These are phyloP conservation scores for Notocelia uddmanniana DNA, from an alignment of 2,888 invertebrate species.

Conservation along the genomic window DNA sequence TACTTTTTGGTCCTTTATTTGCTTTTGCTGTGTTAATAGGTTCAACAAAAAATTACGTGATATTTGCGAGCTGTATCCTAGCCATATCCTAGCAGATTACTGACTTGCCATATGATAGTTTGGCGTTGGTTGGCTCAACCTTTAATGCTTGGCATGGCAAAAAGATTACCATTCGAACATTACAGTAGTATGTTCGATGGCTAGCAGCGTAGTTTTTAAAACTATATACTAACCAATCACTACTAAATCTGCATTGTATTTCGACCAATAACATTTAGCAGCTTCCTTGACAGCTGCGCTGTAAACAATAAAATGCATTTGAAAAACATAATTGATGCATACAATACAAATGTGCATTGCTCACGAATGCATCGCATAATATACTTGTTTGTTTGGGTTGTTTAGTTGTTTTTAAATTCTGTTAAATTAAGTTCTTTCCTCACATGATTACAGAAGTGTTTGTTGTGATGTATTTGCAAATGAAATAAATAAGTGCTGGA, in stretches of 20 bases:
- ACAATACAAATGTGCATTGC: slow-evolving; percentile 41
- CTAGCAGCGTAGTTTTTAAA: neutral
- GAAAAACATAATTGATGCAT: slow-evolving; percentile 42
- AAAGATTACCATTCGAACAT: slow-evolving; percentile 18
- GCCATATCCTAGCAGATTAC: neutral
- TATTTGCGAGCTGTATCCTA: neutral
- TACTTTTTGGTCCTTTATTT: neutral
- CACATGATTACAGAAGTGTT: slow-evolving; percentile 21
- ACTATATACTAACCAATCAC: slow-evolving; percentile 15
- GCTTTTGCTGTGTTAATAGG: neutral
- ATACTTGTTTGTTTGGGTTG: slow-evolving; percentile 44
- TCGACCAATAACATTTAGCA: neutral
- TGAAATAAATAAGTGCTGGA: slow-evolving; percentile 32
- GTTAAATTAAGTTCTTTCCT: slow-evolving; percentile 29
- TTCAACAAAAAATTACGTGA: neutral
- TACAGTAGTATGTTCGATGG: neutral
- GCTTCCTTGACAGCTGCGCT: slow-evolving; percentile 7
- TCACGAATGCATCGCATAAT: slow-evolving; percentile 39
- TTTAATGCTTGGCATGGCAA: neutral
- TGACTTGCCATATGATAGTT: neutral
- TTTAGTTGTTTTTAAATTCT: slow-evolving; percentile 37
- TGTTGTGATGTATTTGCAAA: slow-evolving; percentile 31
- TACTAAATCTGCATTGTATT: neutral
- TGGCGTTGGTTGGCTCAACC: neutral
- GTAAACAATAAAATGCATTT: slow-evolving; percentile 42